phyloP scores from a whole-genome alignment of 2,113 vertebrate species.

The Cyprinus carpio region DNA sequence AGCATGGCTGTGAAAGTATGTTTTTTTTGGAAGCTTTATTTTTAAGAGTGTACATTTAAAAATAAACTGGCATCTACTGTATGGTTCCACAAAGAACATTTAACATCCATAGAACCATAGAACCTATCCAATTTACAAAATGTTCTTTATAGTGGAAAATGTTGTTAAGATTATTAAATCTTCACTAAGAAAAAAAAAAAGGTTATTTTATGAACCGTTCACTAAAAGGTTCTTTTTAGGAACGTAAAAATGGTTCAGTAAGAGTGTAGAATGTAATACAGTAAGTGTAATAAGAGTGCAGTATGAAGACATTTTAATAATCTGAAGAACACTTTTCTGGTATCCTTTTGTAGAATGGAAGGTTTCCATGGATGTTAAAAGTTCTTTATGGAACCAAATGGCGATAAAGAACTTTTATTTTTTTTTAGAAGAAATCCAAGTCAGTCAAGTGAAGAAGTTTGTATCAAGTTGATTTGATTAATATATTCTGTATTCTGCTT shows the following conservation, averaged over 20 bases:
- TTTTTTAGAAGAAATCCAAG: background rate
- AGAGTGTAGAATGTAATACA: no score
- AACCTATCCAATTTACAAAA: background rate
- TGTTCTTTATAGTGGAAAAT: no score
- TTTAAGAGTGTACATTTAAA: background rate
- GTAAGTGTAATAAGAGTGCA: no score
- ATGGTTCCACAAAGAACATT: no score
- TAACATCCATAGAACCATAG: background rate
- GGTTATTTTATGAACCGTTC: background rate
- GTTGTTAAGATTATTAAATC: background rate
- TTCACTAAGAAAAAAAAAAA: no score
- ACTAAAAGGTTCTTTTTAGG: background rate
- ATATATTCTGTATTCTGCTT: background rate
- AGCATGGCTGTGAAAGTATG: background rate
- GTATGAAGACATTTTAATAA: no score
- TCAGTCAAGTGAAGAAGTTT: background rate
- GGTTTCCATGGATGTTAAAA: background rate
- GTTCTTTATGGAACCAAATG: background rate
- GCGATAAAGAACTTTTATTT: background rate
- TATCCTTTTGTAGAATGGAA: background rate
- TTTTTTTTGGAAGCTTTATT: background rate
- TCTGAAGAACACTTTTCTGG: background rate
- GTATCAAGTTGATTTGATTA: background rate
- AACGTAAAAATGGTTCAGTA: background rate
- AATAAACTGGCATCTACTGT: background rate